These are phyloP conservation scores for Chromis chromis DNA, from an alignment of 2,797 vertebrate species.

Conservation along the genomic window DNA sequence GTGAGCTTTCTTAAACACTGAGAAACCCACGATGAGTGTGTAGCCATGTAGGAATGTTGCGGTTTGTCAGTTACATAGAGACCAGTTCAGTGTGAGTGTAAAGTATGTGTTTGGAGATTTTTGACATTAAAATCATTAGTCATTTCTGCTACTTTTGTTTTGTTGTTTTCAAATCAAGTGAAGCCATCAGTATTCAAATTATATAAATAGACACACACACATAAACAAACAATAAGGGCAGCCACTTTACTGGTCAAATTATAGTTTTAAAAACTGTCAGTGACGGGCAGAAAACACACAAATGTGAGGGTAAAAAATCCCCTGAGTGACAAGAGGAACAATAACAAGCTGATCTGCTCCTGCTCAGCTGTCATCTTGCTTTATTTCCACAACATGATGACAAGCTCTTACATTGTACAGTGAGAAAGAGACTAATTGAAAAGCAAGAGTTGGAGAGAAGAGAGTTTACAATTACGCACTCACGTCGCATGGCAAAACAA, in stretches of 20 bases:
- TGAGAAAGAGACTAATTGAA: slow-evolving; percentile 48
- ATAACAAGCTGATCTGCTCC: slow-evolving; percentile 37
- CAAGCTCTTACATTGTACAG: slow-evolving; percentile 32
- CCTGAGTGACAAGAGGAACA: slow-evolving; percentile 49
- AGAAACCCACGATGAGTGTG: slow-evolving; percentile 44
- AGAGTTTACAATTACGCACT: slow-evolving; percentile 41
- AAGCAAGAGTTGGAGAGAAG: slow-evolving; percentile 35
- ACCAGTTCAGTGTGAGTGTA: slow-evolving; percentile 52
- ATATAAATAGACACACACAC: background rate
- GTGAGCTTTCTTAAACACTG: slow-evolving; percentile 40
- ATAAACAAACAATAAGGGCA: too few species aligned
- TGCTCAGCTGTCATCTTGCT: slow-evolving; percentile 49
- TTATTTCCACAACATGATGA: slow-evolving; percentile 40
- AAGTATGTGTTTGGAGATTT: slow-evolving; percentile 64
- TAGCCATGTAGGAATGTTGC: slow-evolving; percentile 43
- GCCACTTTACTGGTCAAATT: background rate
- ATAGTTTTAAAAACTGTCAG: background rate
- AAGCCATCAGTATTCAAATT: background rate
- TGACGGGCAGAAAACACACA: slow-evolving; percentile 5
- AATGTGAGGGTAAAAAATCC: slow-evolving; percentile 20
- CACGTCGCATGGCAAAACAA: slow-evolving; percentile 47
- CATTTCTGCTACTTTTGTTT: slow-evolving; percentile 40
- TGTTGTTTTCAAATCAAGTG: slow-evolving; percentile 14
- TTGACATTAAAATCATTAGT: slow-evolving; percentile 75
- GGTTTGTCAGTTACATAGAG: slow-evolving; percentile 38